Base-by-base conservation (phyloP, 2,888 invertebrate genomes). In the Cataglyphis rosenhaueri region DNA sequence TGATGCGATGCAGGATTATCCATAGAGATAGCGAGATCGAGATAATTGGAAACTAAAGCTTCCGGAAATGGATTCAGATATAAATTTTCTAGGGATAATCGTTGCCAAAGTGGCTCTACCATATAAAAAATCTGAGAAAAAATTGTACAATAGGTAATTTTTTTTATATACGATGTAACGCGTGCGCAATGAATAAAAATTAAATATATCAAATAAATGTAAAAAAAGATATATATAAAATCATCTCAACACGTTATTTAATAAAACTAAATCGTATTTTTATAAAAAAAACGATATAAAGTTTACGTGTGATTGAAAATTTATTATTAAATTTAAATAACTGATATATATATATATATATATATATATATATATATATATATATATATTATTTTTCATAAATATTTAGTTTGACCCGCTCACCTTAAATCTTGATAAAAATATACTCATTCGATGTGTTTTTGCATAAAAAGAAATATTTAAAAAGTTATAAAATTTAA, bases 51-150 rank as follows among this genome's bases (percentile, higher is more conserved):
- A 44, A 86, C 86, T 9, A 90, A 81, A 74, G 88, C 88, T 62
- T 89, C 3, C 85, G 85, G 29, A 85, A 55, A 2, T 52, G 88
- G 65, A 74, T 81, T 84, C 79, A 90, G 90, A 4, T 75, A 75
- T 38, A 91, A 78, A 82, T 91, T 90, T 81, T 86, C 88, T 48
- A 91, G 68, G 18, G 91, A 64, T 52, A 87, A 85, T 78, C 88
- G 86, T 75, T 88, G 90, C 59, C 84, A 48, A 44, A 90, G 84
- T 66, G 87, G 81, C 78, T 89, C 86, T 76, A 90, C 86, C 91
- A 90, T 92, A 85, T 87, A 86, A 91, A 89, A 73, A 66, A 91
- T 90, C 92, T 92, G 73, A 18, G 59, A 32, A 32, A 32, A 52
- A 35, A 32, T 41, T n/a, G 2, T 41, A 44, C 9, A 5, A 78